Conservation (phyloP, 2,113 vertebrate genomes). For the Cyanoramphus novaezelandiae region DNA sequence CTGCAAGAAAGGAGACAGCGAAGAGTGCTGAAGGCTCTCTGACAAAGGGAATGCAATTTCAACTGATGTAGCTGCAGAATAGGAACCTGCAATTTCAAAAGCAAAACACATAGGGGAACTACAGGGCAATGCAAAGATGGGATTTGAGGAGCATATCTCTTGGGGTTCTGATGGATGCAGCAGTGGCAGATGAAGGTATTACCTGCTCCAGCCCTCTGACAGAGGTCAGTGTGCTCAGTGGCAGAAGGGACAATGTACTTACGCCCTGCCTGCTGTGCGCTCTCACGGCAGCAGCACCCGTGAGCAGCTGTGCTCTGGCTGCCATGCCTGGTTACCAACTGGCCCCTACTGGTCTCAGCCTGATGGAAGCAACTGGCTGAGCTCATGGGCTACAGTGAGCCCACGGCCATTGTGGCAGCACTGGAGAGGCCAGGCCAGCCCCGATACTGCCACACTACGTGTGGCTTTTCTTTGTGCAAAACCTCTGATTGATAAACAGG, state of each 20-base stretch:
- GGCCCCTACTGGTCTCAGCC: background rate
- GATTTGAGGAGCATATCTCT: background rate
- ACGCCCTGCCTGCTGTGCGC: background rate
- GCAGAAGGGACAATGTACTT: background rate
- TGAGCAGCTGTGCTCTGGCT: background rate
- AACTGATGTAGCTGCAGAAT: background rate
- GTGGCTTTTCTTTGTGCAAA: background rate
- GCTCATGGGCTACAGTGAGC: rapidly evolving
- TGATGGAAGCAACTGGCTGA: background rate
- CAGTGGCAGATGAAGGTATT: background rate
- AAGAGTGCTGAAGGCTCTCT: background rate
- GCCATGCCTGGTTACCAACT: background rate
- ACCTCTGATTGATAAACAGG: background rate
- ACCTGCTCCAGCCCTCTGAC: background rate
- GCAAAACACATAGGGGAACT: constrained; percentile 42
- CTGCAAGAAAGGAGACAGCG: background rate
- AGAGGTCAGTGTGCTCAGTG: background rate
- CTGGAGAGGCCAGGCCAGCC: background rate
- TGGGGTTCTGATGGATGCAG: background rate
- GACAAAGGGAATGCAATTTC: background rate
- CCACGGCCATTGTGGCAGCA: rapidly evolving
- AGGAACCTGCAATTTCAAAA: constrained; percentile 34
- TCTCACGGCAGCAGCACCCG: rapidly evolving
- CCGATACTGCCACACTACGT: rapidly evolving
- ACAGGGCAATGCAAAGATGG: background rate